Conservation (phyloP, 2,797 vertebrate genomes). For the Telmatherina bonti region DNA sequence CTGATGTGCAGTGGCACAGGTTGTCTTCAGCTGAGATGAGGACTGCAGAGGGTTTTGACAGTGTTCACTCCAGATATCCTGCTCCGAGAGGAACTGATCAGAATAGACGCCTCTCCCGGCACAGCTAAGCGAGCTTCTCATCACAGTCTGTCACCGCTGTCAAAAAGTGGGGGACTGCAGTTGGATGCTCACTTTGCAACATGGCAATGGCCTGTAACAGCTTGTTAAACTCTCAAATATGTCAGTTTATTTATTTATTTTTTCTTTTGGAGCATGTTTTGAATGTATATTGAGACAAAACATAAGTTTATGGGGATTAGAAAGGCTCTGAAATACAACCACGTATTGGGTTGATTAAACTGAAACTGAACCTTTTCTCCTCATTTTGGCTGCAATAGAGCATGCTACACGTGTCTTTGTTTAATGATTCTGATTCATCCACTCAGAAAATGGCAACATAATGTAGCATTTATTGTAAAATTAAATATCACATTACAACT, state of each 20-base stretch:
- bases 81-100: constrained; percentile 71
- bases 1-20: constrained; percentile 66
- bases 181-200: constrained; percentile 73
- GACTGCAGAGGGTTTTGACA: constrained; percentile 74
- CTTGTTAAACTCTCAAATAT: constrained; percentile 61
- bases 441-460: not conserved
- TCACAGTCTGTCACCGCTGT: constrained; percentile 75
- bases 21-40: constrained; percentile 65
- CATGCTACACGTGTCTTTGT: not conserved
- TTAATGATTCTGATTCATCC: too few species aligned
- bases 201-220: constrained; percentile 60
- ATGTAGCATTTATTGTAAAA: too few species aligned
- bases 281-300: not conserved
- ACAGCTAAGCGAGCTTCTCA: constrained; percentile 57
- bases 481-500: too few species aligned
- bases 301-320: not conserved
- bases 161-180: constrained; percentile 61
- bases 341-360: not conserved
- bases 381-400: not conserved
- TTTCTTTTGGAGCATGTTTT: not conserved
- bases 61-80: constrained; percentile 74
- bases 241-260: constrained; percentile 11
- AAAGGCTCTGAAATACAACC: not conserved
- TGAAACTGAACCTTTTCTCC: not conserved
- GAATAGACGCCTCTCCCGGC: constrained; percentile 72